Evolutionary conservation across 2,113 vertebrate species (phyloP).

Genomic region (Chlorodrepanis virens): DNA sequence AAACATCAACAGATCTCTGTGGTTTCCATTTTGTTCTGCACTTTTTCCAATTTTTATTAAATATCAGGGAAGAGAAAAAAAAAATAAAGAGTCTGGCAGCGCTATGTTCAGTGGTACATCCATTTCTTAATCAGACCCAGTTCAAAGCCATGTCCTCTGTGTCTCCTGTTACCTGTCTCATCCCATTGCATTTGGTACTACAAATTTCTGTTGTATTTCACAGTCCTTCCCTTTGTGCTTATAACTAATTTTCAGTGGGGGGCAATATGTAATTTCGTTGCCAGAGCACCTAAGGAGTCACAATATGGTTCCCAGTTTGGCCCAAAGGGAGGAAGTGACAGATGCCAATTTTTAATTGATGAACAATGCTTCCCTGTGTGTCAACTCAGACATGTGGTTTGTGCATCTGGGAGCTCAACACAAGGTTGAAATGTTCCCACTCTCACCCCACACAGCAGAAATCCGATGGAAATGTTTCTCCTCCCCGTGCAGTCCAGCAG

Average conservation of each 20-base stretch:
- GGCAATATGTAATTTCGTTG: neutral
- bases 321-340: constrained; percentile 32
- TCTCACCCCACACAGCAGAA: neutral
- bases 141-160: neutral
- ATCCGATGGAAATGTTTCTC: neutral
- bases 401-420: constrained; percentile 40
- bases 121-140: neutral
- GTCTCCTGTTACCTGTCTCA: neutral
- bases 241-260: neutral
- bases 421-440: constrained; percentile 10
- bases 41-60: neutral
- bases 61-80: neutral
- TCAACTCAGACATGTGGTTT: constrained; percentile 61
- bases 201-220: neutral
- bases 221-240: neutral
- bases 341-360: constrained; percentile 45
- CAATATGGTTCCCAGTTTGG: neutral
- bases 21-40: neutral
- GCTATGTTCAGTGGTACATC: too few species aligned
- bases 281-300: neutral
- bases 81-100: neutral
- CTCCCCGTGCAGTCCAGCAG: neutral
- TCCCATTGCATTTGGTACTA: neutral
- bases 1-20: neutral
- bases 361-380: constrained; percentile 60